phyloP scores from a whole-genome alignment of 2,888 invertebrate genomes.

The Masnerella sp. region DNA sequence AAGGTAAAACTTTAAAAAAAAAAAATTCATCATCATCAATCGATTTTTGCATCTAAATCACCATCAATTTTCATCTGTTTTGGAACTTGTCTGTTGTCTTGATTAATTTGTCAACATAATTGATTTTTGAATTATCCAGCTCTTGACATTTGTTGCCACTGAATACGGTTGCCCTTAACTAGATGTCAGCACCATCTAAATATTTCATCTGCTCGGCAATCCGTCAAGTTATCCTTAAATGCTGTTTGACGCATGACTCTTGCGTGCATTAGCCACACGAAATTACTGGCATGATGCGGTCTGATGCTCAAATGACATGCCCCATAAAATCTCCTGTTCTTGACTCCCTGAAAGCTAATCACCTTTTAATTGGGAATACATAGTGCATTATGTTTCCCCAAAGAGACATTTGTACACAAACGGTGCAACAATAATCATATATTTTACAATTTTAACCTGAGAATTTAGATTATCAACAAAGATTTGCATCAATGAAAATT shows the following conservation, averaged over 20 bases:
- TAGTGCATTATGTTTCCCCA: not conserved
- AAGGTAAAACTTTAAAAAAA: too few species aligned
- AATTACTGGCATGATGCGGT: slow-evolving; percentile 4
- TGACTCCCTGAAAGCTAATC: not conserved
- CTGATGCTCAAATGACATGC: slow-evolving; percentile 7
- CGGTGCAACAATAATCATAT: too few species aligned
- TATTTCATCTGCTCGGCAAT: not conserved
- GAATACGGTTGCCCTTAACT: not conserved
- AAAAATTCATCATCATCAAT: too few species aligned
- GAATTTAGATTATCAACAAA: too few species aligned
- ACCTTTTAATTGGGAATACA: not conserved
- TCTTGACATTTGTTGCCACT: too few species aligned
- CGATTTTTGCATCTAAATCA: too few species aligned
- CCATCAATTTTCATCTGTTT: too few species aligned
- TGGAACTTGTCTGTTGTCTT: too few species aligned
- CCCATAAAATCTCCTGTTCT: slow-evolving; percentile 1
- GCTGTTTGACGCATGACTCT: slow-evolving; percentile 5
- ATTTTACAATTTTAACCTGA: too few species aligned
- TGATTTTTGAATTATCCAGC: too few species aligned
- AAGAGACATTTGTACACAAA: not conserved
- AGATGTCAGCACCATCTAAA: slow-evolving; percentile 6
- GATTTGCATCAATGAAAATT: too few species aligned
- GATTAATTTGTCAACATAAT: too few species aligned
- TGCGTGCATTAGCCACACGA: not conserved
- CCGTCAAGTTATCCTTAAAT: slow-evolving; percentile 1